A percentile compares a stretch with the other conserved stretches of the same genome.
phyloP scores from a whole-genome alignment of 2,888 invertebrate species.

The Melieria crassipennis region DNA sequence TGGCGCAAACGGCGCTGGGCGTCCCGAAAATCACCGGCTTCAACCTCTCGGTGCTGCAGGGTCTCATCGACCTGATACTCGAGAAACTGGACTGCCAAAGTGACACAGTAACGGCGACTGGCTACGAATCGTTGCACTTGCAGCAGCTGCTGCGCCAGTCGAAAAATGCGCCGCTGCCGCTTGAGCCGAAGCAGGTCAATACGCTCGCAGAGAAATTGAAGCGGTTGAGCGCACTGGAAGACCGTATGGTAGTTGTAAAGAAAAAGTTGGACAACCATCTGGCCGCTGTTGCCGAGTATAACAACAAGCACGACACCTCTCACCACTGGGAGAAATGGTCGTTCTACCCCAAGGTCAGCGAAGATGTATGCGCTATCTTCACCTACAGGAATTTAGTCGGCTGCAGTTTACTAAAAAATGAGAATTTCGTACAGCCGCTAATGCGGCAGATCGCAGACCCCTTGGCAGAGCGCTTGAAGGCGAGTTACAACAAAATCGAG shows the following conservation, averaged over 20 bases:
- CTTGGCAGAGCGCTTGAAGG: background rate
- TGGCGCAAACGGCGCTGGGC: constrained; percentile 57
- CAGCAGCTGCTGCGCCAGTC: constrained; percentile 50
- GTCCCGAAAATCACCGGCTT: constrained; percentile 48
- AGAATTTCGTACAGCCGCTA: background rate
- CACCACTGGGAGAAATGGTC: constrained; percentile 36
- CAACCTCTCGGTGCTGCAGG: constrained; percentile 55
- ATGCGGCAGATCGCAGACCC: background rate
- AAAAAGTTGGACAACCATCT: constrained; percentile 51
- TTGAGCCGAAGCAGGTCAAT: constrained; percentile 48
- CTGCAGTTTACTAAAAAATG: background rate
- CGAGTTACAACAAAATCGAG: background rate
- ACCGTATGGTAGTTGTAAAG: constrained; percentile 46
- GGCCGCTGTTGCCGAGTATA: constrained; percentile 45
- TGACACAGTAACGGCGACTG: constrained; percentile 52
- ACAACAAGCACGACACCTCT: background rate
- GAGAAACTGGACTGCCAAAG: constrained; percentile 55
- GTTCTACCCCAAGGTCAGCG: constrained; percentile 33
- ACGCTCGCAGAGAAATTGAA: constrained; percentile 47
- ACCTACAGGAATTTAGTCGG: background rate
- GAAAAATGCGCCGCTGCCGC: constrained; percentile 51
- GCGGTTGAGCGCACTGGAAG: constrained; percentile 37
- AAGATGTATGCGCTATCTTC: background rate
- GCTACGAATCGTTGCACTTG: constrained; percentile 52
- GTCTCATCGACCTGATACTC: constrained; percentile 52